Percentiles rank a stretch among this genome's conserved stretches.
phyloP scores from a whole-genome alignment of 2,797 vertebrate genomes.

The Pantherophis alleghaniensis region DNA sequence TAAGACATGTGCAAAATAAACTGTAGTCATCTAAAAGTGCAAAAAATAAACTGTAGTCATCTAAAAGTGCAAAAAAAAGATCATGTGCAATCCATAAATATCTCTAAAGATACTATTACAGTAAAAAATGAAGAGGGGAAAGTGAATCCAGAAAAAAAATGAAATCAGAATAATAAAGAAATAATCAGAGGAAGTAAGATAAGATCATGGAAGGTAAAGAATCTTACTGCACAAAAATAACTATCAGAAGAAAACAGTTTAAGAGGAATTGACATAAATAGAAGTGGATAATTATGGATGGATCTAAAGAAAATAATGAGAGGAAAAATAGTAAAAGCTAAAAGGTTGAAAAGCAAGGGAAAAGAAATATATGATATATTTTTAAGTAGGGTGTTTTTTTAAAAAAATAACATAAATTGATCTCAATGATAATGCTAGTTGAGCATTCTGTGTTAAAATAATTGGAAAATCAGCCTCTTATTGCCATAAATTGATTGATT shows the following conservation, averaged over 20 bases:
- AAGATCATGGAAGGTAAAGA: constrained; percentile 1
- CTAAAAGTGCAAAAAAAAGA: background rate
- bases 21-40: background rate
- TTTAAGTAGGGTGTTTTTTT: background rate
- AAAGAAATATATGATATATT: background rate
- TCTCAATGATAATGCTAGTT: background rate
- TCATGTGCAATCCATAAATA: background rate
- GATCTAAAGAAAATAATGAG: background rate
- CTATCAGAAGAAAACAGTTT: background rate
- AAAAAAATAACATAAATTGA: background rate
- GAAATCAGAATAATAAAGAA: background rate
- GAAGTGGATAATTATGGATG: background rate
- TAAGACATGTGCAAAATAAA: background rate
- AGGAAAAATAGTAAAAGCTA: background rate
- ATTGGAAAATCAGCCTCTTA: background rate
- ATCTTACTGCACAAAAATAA: background rate
- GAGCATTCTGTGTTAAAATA: background rate
- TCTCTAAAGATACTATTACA: background rate
- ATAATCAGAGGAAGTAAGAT: accelerated
- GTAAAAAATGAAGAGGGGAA: background rate
- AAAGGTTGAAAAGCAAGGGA: background rate
- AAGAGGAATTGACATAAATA: background rate
- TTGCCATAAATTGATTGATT: background rate
- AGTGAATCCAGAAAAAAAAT: background rate
- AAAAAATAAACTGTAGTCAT: no score